phyloP scores from a whole-genome alignment of 2,113 vertebrate species.

The Rousettus leschenaultii region DNA sequence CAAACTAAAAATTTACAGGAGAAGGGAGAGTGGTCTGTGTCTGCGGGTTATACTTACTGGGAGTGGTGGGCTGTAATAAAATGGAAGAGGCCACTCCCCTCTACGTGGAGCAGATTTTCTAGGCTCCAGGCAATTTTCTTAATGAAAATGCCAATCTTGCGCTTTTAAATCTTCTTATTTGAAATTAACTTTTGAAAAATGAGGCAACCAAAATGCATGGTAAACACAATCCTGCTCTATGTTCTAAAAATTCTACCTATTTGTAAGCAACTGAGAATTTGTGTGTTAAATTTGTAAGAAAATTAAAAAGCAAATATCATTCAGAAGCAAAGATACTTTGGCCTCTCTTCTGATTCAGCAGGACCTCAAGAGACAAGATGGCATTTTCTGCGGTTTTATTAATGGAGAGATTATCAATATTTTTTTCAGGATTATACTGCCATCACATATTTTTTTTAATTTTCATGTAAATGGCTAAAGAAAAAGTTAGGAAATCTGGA shows the following conservation, averaged over 20 bases:
- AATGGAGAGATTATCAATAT: not conserved
- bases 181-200: not conserved
- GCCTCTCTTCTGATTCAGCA: not conserved
- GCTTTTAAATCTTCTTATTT: not conserved
- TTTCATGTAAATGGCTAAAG: not conserved
- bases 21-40: accelerated
- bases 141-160: not conserved
- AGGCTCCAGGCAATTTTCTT: not conserved
- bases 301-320: not conserved
- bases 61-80: not conserved
- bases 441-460: not conserved
- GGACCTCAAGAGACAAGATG: not conserved
- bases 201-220: not conserved
- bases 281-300: not conserved
- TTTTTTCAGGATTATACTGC: not conserved
- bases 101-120: not conserved
- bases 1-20: not conserved
- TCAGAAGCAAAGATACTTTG: not conserved
- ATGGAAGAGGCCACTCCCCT: not conserved
- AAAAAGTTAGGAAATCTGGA: not conserved
- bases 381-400: not conserved
- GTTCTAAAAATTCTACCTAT: not conserved
- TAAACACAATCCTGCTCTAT: not conserved
- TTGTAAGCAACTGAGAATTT: not conserved
- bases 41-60: accelerated